Base-by-base conservation (phyloP, 2,888 invertebrate species). In the Philereme transversata region DNA sequence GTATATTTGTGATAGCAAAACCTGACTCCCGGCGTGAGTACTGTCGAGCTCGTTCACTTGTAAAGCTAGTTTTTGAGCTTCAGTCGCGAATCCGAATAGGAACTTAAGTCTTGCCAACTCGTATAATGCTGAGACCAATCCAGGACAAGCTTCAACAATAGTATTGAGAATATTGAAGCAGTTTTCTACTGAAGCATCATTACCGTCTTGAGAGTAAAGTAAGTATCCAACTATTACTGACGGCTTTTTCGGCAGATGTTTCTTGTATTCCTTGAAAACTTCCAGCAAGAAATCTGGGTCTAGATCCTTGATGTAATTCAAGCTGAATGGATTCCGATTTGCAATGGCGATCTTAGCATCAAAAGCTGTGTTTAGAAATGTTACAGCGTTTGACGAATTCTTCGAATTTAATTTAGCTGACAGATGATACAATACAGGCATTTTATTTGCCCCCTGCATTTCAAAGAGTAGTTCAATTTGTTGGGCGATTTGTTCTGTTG, bases 391-490 rank as follows among this genome's bases (percentile, higher is more conserved):
- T 6, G 88, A 84, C 0, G 93, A 81, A 65, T 93, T 92, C 55
- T 93, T 93, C 0, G 87, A 84, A 68, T 92, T 90, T 33, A 95
- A 85, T 78, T 95, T 95, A 0, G 96, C 95, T 8, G 95, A 94
- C 79, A 97, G 89, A 63, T 95, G 93, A 45, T 95, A 87, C 4
- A 96, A 79, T 47, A 96, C 87, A 36, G 97, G 95, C 11, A 96
- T 92, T 60, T 95, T 95, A 48, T 93, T 93, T 5, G 94, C 91
- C 7, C 95, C 94, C 70, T 95, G 95, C 84, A 97, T 96, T 85
- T 98, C 97, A 78, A 95, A 94, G 2, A 99, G 89, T 74, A 98
- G 95, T 72, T 98, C 97, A 41, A 99, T 93, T 86, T 99, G 98
- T 73, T 97, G 96, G 7, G 95, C 93, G 0, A 97, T 95, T 75